These are phyloP conservation scores for Aethes cnicana DNA, from an alignment of 2,888 invertebrate species.

Conservation along the genomic window DNA sequence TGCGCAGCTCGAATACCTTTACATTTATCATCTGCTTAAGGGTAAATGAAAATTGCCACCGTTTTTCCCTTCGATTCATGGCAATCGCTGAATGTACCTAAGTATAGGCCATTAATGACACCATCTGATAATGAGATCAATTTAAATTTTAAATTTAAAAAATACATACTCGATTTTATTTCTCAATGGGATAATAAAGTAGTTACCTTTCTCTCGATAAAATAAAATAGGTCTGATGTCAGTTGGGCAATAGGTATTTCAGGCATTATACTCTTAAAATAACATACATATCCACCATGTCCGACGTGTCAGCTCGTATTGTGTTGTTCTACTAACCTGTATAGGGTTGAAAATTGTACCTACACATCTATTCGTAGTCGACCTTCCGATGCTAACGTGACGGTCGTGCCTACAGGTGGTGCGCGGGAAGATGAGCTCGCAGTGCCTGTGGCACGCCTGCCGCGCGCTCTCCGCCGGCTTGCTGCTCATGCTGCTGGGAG, in stretches of 20 bases:
- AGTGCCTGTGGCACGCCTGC: constrained; percentile 96
- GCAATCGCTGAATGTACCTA: background rate
- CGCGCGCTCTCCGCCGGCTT: constrained; percentile 94
- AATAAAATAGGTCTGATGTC: too few relatives aligned
- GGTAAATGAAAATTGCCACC: constrained; percentile 30
- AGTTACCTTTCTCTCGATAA: too few relatives aligned
- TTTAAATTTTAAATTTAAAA: too few relatives aligned
- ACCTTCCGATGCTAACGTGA: background rate
- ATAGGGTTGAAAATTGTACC: background rate
- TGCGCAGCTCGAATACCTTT: constrained; percentile 63
- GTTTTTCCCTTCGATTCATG: constrained; percentile 13
- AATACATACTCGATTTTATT: too few relatives aligned
- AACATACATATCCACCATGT: too few relatives aligned
- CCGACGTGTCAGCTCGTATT: too few relatives aligned
- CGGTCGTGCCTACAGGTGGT: constrained; percentile 82
- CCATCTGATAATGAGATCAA: too few relatives aligned
- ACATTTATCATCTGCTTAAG: constrained; percentile 44
- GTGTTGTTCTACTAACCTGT: too few relatives aligned
- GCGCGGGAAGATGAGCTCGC: constrained; percentile 92
- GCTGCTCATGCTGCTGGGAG: constrained; percentile 92
- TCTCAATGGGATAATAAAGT: too few relatives aligned
- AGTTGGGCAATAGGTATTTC: too few relatives aligned
- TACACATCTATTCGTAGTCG: background rate
- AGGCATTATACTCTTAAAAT: too few relatives aligned
- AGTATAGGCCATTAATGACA: too few relatives aligned